Percentiles rank a stretch among this genome's conserved stretches.
Conservation (phyloP, 2,797 vertebrate species). For the Oreortyx pictus region DNA sequence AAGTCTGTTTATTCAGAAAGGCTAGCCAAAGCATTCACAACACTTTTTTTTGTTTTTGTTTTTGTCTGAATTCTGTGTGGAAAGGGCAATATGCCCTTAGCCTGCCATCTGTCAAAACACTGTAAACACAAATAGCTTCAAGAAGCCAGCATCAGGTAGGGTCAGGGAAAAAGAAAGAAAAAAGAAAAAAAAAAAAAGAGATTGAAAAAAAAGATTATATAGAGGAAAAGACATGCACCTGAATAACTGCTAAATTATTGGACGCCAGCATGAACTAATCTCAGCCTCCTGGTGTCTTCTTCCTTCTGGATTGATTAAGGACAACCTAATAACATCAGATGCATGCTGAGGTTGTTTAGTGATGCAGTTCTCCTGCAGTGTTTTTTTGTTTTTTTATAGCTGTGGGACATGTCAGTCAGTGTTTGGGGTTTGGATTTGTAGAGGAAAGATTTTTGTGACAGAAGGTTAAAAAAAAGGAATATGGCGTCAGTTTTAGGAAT, state of each 20-base stretch:
- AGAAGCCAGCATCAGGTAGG: not conserved
- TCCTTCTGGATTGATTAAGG: not conserved
- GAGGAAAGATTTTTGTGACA: not conserved
- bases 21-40: not conserved
- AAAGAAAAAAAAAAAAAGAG: accelerated
- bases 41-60: not conserved
- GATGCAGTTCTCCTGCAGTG: not conserved
- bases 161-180: not conserved
- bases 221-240: not conserved
- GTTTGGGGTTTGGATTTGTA: not conserved
- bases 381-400: not conserved
- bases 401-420: not conserved
- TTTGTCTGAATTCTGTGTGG: not conserved
- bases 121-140: not conserved
- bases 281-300: not conserved
- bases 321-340: not conserved
- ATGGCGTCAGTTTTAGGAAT: not conserved
- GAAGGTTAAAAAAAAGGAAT: not conserved
- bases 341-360: not conserved
- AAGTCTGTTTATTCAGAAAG: not conserved
- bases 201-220: not conserved
- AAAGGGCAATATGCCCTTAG: not conserved
- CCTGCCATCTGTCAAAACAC: not conserved
- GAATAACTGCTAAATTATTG: not conserved
- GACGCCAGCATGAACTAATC: not conserved